Evolutionary conservation across 92 coral and sea anemone species (phyloP), one percentile per base, ranked within the genome.

Genomic region (Nematostella vectensis): DNA sequence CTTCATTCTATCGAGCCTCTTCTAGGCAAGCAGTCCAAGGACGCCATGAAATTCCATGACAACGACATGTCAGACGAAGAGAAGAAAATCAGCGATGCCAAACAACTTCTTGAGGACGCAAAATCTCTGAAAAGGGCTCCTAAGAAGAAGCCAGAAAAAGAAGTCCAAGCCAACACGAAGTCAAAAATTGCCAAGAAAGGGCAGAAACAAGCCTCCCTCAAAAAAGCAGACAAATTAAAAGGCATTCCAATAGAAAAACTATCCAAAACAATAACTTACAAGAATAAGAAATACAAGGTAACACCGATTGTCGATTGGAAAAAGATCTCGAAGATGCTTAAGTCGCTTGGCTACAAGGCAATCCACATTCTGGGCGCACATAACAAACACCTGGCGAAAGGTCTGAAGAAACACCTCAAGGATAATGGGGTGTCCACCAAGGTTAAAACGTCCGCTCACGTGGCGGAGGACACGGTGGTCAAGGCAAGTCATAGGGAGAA

Each of bases 221-320:
- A 71, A 39, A 81, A 74, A 11, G 62, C 78, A 0, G 70, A 78
- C 31, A 68, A 68, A 58, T 57, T 73, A 15, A 68, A 76, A 40
- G 95, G 81, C 4, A 81, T 83, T 38, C 83, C 88, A 48, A 61
- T 85, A 72, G 79, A 74, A 10, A 70, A 80, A 2, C 78, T 85
- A 52, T 59, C 95, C n/a, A 85, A 85, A 48, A 85, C 95, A 11
- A 82, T 85, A 15, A 85, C 84, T 2, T 85, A 67, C 71, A 85
- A 85, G 50, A 75, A 85, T 36, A 83, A 83, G 42, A 85, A 85
- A 55, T 85, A 85, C 69, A 85, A 80, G 68, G 79, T 85, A 6
- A 85, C 95, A 3, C 95, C 95, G 0, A 72, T 85, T 8, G 95
- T 85, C 16, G 88, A 85, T 74, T 85, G 95, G 95, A 73, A 54